Evolutionary conservation across 2,888 invertebrate species (phyloP).

Genomic region (Plagodis pulveraria): DNA sequence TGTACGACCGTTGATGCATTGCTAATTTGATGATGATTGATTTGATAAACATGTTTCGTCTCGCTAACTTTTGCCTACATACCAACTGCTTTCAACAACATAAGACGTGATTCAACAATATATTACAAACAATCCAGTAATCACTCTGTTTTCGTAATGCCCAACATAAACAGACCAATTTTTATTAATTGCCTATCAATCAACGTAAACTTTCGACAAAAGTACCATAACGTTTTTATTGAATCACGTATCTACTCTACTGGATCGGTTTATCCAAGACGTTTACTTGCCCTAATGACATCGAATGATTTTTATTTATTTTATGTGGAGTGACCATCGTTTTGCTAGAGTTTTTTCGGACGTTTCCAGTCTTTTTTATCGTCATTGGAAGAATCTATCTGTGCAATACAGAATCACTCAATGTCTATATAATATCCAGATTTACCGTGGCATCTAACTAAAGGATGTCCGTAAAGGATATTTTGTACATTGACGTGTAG

Average conservation of each 20-base stretch:
- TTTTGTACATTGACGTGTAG: no score
- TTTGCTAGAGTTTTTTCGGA: background rate
- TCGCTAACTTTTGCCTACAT: no score
- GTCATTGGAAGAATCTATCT: no score
- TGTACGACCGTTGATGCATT: no score
- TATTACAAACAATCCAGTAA: background rate
- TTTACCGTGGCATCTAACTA: no score
- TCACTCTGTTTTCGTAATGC: background rate
- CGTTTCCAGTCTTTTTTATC: no score
- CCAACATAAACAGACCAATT: background rate
- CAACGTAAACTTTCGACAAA: background rate
- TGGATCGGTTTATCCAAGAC: background rate
- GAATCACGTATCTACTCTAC: conserved; percentile 9
- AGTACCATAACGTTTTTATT: background rate
- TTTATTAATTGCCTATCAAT: background rate
- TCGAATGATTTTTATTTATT: conserved; percentile 12
- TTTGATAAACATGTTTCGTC: no score
- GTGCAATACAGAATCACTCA: no score
- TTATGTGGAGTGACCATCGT: conserved; percentile 8
- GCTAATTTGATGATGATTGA: no score
- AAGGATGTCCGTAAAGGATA: no score
- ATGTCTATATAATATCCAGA: no score
- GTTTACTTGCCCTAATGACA: conserved; percentile 25
- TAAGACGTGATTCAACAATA: background rate
- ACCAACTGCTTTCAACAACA: no score